Evolutionary conservation across 2,113 vertebrate genomes (phyloP).

Genomic region (Cavia porcellus): DNA sequence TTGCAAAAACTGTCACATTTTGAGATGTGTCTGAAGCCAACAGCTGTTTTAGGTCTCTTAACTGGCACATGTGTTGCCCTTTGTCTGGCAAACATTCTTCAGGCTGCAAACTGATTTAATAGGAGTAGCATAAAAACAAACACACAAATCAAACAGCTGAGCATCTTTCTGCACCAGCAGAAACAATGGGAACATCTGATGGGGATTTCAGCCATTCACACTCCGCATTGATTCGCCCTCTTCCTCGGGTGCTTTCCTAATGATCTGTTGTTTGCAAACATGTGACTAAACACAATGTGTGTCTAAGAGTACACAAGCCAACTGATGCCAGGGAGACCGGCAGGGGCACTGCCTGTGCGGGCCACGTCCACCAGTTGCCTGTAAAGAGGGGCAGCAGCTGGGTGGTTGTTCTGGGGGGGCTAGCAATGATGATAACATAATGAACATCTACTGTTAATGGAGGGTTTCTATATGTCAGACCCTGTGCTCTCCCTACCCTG

Average conservation of each 20-base stretch:
- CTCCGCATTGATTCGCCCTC: slow-evolving; percentile 52
- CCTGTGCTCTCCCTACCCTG: background rate
- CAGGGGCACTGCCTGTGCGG: background rate
- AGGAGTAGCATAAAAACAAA: slow-evolving; percentile 75
- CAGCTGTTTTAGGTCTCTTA: slow-evolving; percentile 65
- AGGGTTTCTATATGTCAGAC: background rate
- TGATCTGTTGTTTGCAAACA: slow-evolving; percentile 54
- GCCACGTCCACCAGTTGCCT: background rate
- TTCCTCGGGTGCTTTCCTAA: slow-evolving; percentile 59
- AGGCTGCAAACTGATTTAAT: slow-evolving; percentile 64
- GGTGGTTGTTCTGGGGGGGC: accelerated
- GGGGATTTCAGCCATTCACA: slow-evolving; percentile 54
- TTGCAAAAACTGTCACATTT: slow-evolving; percentile 61
- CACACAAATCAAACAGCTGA: slow-evolving; percentile 69
- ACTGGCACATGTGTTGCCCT: slow-evolving; percentile 59
- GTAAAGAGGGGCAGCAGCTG: background rate
- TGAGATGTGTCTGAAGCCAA: slow-evolving; percentile 70
- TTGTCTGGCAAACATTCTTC: slow-evolving; percentile 72
- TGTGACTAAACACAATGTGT: background rate
- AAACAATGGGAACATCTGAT: slow-evolving; percentile 46
- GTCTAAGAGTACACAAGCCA: slow-evolving; percentile 7
- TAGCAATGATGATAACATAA: accelerated
- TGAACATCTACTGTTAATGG: background rate
- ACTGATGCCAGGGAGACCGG: background rate
- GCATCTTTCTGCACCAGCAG: slow-evolving; percentile 7